Percentiles rank a stretch among this genome's conserved stretches.
phyloP scores from a whole-genome alignment of 2,797 vertebrate species.

The Oreochromis grahami region DNA sequence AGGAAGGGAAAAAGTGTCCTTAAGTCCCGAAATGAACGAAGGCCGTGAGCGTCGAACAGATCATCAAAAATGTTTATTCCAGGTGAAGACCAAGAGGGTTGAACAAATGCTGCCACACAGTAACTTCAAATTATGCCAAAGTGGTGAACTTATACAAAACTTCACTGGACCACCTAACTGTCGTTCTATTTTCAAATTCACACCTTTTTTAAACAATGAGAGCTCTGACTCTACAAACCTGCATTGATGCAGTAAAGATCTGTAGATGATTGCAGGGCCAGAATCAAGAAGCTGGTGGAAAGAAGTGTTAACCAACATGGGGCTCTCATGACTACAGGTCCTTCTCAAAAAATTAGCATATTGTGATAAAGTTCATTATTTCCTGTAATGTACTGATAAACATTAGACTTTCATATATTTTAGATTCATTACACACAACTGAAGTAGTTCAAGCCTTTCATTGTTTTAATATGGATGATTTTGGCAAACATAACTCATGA shows the following conservation, averaged over 20 bases:
- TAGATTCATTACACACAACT: too few relatives aligned
- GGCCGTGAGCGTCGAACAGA: fast-evolving
- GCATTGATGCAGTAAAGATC: background rate
- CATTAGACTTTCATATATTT: too few relatives aligned
- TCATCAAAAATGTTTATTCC: fast-evolving
- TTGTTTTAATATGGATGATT: too few relatives aligned
- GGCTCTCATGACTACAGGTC: fast-evolving
- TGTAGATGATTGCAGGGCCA: background rate
- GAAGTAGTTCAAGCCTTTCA: too few relatives aligned
- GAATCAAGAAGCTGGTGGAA: background rate
- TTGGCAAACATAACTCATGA: too few relatives aligned
- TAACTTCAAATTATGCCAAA: too few relatives aligned
- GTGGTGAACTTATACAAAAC: fast-evolving
- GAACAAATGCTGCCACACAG: background rate
- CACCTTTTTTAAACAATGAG: fast-evolving
- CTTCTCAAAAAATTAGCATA: too few relatives aligned
- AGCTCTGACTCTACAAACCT: fast-evolving
- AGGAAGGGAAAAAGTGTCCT: fast-evolving
- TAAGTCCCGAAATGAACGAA: background rate
- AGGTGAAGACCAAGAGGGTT: fast-evolving
- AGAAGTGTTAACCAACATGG: background rate
- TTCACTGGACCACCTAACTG: fast-evolving
- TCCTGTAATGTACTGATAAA: too few relatives aligned
- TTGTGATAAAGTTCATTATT: too few relatives aligned
- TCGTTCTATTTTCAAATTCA: background rate